These are phyloP conservation scores for Venustaconcha ellipsiformis DNA, from an alignment of 1,140 invertebrate genomes.

Conservation along the genomic window DNA sequence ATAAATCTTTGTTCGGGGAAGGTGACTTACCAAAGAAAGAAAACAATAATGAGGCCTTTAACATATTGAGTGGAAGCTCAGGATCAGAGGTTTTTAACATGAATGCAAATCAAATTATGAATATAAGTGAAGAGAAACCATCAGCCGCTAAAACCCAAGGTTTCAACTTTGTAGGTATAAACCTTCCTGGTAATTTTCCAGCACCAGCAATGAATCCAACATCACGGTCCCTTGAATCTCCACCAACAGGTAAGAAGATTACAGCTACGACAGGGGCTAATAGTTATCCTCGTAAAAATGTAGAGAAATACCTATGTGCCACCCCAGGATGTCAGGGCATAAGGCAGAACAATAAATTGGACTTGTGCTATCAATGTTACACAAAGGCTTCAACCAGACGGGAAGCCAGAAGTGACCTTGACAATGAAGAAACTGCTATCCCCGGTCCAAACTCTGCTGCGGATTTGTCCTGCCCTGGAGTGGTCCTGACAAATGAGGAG, in stretches of 20 bases:
- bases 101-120: not conserved
- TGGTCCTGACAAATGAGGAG: conserved; percentile 5
- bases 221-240: conserved; percentile 1
- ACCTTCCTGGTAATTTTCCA: conserved; percentile 16
- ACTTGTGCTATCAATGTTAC: conserved; percentile 23
- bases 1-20: conserved; percentile 4
- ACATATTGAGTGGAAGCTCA: conserved; percentile 3
- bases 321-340: conserved; percentile 41
- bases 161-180: conserved; percentile 9
- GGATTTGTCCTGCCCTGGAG: conserved; percentile 3
- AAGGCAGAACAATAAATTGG: conserved; percentile 14
- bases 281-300: not conserved
- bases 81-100: not conserved
- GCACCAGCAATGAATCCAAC: not conserved
- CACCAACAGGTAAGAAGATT: not conserved
- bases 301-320: conserved; percentile 35
- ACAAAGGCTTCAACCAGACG: not conserved
- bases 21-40: not conserved
- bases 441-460: not conserved
- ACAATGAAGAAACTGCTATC: not conserved
- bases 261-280: not conserved
- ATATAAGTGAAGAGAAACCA: conserved; percentile 8
- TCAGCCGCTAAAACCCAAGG: not conserved
- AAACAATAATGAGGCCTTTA: not conserved
- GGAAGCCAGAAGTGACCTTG: not conserved